Evolutionary conservation across 92 coral and sea anemone species (phyloP), one percentile per base, ranked within the genome.

Genomic region (Parazoanthus atlanticus): DNA sequence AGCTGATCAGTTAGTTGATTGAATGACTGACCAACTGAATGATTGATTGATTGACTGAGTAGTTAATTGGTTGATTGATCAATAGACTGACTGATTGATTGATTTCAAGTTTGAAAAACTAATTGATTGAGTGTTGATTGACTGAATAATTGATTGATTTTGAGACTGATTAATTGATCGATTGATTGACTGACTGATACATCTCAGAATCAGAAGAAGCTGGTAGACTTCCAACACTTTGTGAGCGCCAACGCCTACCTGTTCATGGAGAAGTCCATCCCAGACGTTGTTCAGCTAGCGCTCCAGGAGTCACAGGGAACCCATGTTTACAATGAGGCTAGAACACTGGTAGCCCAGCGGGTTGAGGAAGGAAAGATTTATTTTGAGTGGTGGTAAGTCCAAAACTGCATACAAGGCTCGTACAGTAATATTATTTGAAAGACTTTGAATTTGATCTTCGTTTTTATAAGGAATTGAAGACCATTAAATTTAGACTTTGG

Each of bases 361-460:
- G 89, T 94, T 12, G 86, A 32, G 25, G 38, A 89, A 28, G 96
- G 95, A 15, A 89, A 91, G 38, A 91, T 95, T 2, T 97, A 92
- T 56, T 84, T 97, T 54, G 98, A 97, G 34, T 97, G 99, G 99
- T 91, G 97, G 99, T 95, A 78, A 79, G 97, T 76, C 41, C n/a
- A 47, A 26, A 56, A 13, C 21, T 52, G 21, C 21, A 52, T 11
- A 52, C 58, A 8, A 36, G 38, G 38, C 38, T 36, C n/a, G n/a
- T n/a, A 0, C 38, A 36, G 38, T 36, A n/a, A n/a, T n/a, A n/a
- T n/a, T n/a, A n/a, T n/a, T n/a, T 40, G 43, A 40, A 40, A 8
- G 6, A 5, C 43, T 40, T 40, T 40, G 43, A 40, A 0, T 40
- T 8, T 40, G 43, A n/a, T n/a, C n/a, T n/a, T n/a, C n/a, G n/a